Percentiles rank a stretch among this genome's conserved stretches.
Conservation (phyloP, 1,140 invertebrate species). For the Drosophila virilis region DNA sequence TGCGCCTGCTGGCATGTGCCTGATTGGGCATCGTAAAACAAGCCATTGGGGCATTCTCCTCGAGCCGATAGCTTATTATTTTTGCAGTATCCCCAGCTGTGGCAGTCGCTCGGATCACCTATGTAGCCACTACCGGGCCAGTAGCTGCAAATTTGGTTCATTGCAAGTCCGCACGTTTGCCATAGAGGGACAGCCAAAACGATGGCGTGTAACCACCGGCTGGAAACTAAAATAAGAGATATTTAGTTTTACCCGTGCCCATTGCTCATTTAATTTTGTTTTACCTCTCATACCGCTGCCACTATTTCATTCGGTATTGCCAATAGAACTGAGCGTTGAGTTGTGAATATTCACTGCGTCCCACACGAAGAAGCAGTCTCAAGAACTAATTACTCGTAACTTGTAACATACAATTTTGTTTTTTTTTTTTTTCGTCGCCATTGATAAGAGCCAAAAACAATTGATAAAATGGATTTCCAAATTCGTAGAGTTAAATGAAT, state of each 20-base stretch:
- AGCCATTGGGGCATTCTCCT: slow-evolving; percentile 13
- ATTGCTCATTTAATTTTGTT: background rate
- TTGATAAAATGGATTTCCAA: background rate
- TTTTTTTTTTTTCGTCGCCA: background rate
- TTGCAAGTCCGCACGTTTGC: slow-evolving; percentile 4
- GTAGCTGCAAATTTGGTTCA: slow-evolving; percentile 42
- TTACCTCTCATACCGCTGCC: slow-evolving; percentile 45
- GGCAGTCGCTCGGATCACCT: slow-evolving; percentile 48
- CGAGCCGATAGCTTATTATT: slow-evolving; percentile 19
- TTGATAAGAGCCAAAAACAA: slow-evolving; percentile 18
- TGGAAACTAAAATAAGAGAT: slow-evolving; percentile 36
- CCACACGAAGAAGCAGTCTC: background rate
- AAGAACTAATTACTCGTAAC: slow-evolving; percentile 14
- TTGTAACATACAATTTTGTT: background rate
- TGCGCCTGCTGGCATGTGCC: slow-evolving; percentile 25
- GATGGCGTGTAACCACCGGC: slow-evolving; percentile 3
- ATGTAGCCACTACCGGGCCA: slow-evolving; percentile 39
- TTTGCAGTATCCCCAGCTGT: slow-evolving; percentile 45
- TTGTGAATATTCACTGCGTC: background rate
- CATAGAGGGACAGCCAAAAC: slow-evolving; percentile 1
- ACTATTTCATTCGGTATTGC: slow-evolving; percentile 1
- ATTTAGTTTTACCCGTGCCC: slow-evolving; percentile 21
- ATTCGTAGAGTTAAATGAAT: background rate
- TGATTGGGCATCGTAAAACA: slow-evolving; percentile 32
- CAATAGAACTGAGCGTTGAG: background rate